Evolutionary conservation across 2,797 vertebrate genomes (phyloP), one percentile per base, ranked within the genome.

Genomic region (Tenualosa ilisha): DNA sequence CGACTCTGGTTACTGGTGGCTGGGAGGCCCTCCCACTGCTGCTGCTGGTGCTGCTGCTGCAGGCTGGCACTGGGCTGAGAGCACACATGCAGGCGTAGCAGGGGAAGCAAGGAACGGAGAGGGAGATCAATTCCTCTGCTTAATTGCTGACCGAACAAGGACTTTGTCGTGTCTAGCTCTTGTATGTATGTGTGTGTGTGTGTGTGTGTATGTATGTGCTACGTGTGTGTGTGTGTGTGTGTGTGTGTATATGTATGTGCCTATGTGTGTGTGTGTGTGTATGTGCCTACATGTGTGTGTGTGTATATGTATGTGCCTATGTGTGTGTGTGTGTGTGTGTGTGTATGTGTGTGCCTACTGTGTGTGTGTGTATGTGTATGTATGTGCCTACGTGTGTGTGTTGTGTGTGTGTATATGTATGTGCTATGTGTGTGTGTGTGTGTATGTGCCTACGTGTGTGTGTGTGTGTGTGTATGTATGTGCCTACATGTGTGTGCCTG

Each of bases 181-280:
- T 83, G 85, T n/a, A 7, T 86, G 82, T 85, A 17, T 43, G 56
- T 79, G 56, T 50, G 31, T 81, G 22, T 65, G 40, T 85, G 13
- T 81, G 61, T 63, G 22, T 63, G 20, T n/a, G 20, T 63, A n/a
- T n/a, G 61, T 63, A 22, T 63, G 20, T 59, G 56, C 20, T n/a
- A n/a, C 31, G 0, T 31, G 31, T 31, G 31, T 31, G 31, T 31
- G 31, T 31, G 31, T 31, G 61, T 63, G 61, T 63, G 22, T 63
- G 61, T 63, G 22, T 63, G 61, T 63, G 61, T 63, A 6, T 63
- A n/a, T n/a, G 61, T 63, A 22, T 63, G 20, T 59, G 56, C 20
- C 7, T 63, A 22, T 63, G 59, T 63, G 59, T 63, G 22, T 63
- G 59, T 24, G 59, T 63, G 59, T 24, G 22, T 63, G 59, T 24